Percentiles rank a stretch among this genome's conserved stretches.
Conservation (phyloP, 2,113 vertebrate species). For the Merops nubicus region DNA sequence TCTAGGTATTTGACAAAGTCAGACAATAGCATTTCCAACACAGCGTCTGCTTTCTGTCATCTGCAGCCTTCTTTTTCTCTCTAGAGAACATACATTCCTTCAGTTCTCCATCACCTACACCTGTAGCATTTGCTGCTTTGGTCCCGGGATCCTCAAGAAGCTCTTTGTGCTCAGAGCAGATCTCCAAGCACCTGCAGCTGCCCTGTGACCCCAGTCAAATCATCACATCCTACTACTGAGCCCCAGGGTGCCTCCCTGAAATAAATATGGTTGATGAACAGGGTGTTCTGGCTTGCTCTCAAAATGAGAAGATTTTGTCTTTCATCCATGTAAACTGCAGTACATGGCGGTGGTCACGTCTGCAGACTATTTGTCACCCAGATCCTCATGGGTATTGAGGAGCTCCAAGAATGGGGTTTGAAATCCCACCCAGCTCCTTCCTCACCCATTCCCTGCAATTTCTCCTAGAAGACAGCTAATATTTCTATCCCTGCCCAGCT, state of each 20-base stretch:
- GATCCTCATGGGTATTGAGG: not conserved
- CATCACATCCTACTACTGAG: not conserved
- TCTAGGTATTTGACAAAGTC: not conserved
- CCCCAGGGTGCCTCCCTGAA: not conserved
- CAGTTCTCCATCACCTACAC: not conserved
- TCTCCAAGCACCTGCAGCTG: not conserved
- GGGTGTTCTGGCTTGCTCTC: not conserved
- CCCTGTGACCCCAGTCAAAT: fast-evolving
- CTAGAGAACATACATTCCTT: not conserved
- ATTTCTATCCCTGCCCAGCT: not conserved
- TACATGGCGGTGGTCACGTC: not conserved
- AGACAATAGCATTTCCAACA: not conserved
- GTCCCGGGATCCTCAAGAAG: not conserved
- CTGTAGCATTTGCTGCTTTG: not conserved
- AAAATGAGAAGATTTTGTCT: not conserved
- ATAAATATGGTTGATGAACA: not conserved
- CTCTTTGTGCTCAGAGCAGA: not conserved
- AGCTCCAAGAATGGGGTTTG: not conserved
- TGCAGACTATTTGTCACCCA: not conserved
- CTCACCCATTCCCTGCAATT: not conserved
- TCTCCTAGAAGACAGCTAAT: not conserved
- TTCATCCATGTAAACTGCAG: not conserved
- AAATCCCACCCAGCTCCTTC: not conserved
- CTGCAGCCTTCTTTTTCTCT: not conserved
- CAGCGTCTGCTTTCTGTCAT: not conserved